Conservation (phyloP, 2,113 vertebrate genomes). For the Proterorhinus semilunaris region DNA sequence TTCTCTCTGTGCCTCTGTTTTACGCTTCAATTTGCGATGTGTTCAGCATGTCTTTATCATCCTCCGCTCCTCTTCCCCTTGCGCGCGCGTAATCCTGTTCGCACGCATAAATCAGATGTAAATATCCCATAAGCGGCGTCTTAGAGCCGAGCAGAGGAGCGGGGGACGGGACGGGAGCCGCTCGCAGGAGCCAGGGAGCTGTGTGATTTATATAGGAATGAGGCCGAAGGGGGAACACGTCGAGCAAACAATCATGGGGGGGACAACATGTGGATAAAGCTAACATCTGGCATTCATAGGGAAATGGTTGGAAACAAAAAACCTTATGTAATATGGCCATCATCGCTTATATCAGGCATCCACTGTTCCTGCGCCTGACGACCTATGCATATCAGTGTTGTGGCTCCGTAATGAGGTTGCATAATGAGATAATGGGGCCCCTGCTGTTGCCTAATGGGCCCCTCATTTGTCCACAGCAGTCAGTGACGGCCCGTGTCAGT, state of each 20-base stretch:
- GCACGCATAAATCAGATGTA: conserved; percentile 30
- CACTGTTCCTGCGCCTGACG: conserved; percentile 31
- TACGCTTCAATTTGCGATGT: conserved; percentile 16
- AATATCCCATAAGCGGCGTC: conserved; percentile 40
- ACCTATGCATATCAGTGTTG: conserved; percentile 45
- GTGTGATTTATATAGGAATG: conserved; percentile 57
- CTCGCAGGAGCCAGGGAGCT: conserved; percentile 19
- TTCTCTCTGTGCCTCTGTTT: neutral
- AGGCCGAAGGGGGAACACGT: conserved; percentile 35
- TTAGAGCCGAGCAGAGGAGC: conserved; percentile 13
- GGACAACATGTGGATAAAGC: neutral
- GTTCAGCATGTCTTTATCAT: conserved; percentile 5
- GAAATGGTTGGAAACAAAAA: neutral
- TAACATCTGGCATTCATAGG: conserved; percentile 20
- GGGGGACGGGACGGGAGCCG: conserved; percentile 24
- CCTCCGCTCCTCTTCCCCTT: neutral
- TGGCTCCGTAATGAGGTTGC: conserved; percentile 50
- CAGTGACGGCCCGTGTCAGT: conserved; percentile 17
- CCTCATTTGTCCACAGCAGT: conserved; percentile 27
- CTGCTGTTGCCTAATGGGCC: conserved; percentile 44
- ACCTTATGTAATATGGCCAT: neutral
- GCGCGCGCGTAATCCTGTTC: conserved; percentile 12
- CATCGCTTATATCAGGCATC: neutral
- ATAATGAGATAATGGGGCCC: conserved; percentile 57
- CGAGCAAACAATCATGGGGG: neutral